Percentiles rank a stretch among this genome's conserved stretches.
phyloP scores from a whole-genome alignment of 2,888 invertebrate genomes.

The Caenorhabditis japonica region DNA sequence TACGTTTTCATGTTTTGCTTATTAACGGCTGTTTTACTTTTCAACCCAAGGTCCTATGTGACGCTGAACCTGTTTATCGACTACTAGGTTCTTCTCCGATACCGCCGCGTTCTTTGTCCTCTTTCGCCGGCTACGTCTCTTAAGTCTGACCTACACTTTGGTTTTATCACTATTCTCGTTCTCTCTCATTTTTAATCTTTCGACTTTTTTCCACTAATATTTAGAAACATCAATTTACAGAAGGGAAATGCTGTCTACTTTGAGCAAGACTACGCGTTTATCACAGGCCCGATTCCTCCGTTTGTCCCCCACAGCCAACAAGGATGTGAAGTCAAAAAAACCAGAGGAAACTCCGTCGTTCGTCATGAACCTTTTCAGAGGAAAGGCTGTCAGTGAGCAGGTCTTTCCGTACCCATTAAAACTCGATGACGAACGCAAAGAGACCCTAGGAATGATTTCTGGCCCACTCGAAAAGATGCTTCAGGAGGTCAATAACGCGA shows the following conservation, averaged over 20 bases:
- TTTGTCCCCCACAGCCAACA: slow-evolving; percentile 25
- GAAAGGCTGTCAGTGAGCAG: slow-evolving; percentile 81
- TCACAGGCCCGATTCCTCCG: slow-evolving; percentile 35
- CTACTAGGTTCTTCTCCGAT: too few species aligned
- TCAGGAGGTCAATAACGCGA: slow-evolving; percentile 71
- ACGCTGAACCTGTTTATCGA: too few species aligned
- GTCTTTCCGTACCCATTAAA: slow-evolving; percentile 93
- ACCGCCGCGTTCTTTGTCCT: too few species aligned
- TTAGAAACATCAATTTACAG: slow-evolving; percentile 2
- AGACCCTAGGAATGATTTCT: slow-evolving; percentile 82
- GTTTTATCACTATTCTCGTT: slow-evolving; percentile 26
- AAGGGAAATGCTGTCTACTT: slow-evolving; percentile 35
- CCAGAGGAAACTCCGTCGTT: slow-evolving; percentile 86
- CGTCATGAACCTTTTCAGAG: slow-evolving; percentile 91
- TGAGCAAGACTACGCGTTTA: slow-evolving; percentile 32
- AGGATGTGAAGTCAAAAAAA: slow-evolving; percentile 34
- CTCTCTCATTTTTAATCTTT: slow-evolving; percentile 17
- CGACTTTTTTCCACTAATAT: not conserved
- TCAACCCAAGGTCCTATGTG: too few species aligned
- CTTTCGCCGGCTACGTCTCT: slow-evolving; percentile 29
- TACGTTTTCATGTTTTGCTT: too few species aligned
- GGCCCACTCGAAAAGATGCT: slow-evolving; percentile 74
- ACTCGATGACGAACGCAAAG: slow-evolving; percentile 87
- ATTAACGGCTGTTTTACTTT: too few species aligned
- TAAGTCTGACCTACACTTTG: slow-evolving; percentile 23